A percentile compares a stretch with the other conserved stretches of the same genome.
Conservation (phyloP, 2,888 invertebrate species). For the Aspidiotus rigidus region DNA sequence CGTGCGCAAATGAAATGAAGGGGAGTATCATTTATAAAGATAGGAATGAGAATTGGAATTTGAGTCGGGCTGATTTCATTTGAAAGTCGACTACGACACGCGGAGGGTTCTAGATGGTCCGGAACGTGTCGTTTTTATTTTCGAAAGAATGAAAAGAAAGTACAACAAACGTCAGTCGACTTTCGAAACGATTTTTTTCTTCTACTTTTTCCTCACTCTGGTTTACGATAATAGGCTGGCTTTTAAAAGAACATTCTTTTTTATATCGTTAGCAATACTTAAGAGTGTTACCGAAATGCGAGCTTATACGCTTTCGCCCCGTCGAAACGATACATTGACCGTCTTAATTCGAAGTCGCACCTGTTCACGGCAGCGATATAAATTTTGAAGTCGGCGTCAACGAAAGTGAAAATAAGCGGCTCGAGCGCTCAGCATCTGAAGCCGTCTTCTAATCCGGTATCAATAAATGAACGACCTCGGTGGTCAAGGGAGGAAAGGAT, state of each 20-base stretch:
- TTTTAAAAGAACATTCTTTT: conserved; percentile 32
- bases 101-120: conserved; percentile 31
- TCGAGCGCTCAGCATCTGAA: not conserved
- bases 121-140: conserved; percentile 32
- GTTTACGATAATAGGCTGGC: conserved; percentile 31
- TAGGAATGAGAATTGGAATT: conserved; percentile 33
- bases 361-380: not conserved
- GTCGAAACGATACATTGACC: not conserved
- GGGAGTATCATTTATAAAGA: conserved; percentile 32
- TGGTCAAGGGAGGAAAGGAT: too few species aligned
- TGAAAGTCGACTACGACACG: conserved; percentile 21
- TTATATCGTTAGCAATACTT: conserved; percentile 11
- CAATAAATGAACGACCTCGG: not conserved
- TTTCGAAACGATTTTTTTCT: conserved; percentile 20
- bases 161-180: conserved; percentile 18
- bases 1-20: conserved; percentile 38
- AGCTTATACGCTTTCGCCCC: too few species aligned
- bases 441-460: conserved; percentile 1
- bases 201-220: conserved; percentile 17
- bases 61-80: conserved; percentile 33
- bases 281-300: not conserved
- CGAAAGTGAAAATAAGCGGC: not conserved
- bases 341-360: not conserved
- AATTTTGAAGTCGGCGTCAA: too few species aligned
- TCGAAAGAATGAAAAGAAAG: conserved; percentile 21